Evolutionary conservation across 2,113 vertebrate species (phyloP).

Genomic region (Nesoenas mayeri): DNA sequence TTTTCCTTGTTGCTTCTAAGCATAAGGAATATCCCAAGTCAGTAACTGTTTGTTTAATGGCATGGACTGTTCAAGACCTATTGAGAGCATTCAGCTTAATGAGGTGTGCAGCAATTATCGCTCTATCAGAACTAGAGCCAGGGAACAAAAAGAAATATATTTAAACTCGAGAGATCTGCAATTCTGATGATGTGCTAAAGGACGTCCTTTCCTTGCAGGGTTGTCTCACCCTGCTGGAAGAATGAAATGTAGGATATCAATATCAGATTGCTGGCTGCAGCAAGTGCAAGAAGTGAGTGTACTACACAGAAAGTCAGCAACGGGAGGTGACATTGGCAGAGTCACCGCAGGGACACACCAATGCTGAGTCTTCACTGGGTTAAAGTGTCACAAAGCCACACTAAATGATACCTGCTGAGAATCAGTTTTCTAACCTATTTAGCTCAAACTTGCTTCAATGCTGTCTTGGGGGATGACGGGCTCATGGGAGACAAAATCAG

Average conservation of each 20-base stretch:
- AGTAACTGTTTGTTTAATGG: slow-evolving; percentile 33
- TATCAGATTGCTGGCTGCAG: background rate
- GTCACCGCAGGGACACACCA: background rate
- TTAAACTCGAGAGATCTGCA: slow-evolving; percentile 16
- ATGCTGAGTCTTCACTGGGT: background rate
- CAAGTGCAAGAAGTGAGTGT: background rate
- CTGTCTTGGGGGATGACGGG: background rate
- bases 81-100: slow-evolving; percentile 57
- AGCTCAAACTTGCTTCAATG: background rate
- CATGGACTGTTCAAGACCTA: slow-evolving; percentile 6
- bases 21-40: background rate
- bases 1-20: background rate
- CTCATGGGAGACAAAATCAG: background rate
- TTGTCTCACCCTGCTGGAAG: background rate
- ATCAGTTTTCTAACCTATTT: background rate
- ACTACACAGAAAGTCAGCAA: background rate
- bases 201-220: background rate
- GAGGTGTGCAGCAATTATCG: slow-evolving; percentile 47
- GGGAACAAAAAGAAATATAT: slow-evolving; percentile 32
- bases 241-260: background rate
- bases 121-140: slow-evolving; percentile 16
- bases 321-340: slow-evolving; percentile 25
- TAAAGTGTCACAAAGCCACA: background rate
- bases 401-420: background rate
- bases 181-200: background rate